phyloP scores from a whole-genome alignment of 92 coral and sea anemone species.

The Heliopora coerulea region DNA sequence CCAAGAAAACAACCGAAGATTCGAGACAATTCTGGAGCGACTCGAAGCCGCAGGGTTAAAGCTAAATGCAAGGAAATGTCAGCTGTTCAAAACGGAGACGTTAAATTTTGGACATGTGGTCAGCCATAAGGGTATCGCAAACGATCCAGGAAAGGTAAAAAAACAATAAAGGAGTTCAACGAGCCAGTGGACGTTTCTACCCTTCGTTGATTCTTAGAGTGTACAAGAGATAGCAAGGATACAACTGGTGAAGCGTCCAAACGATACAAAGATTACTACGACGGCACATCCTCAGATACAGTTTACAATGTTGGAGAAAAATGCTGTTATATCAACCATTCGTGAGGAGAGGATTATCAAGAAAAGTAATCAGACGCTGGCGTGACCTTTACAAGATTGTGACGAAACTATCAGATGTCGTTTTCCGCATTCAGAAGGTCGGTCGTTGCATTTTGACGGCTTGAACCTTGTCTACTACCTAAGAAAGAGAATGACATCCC shows the following conservation, averaged over 20 bases:
- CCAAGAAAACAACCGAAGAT: conserved; percentile 44
- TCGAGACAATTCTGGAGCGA: conserved; percentile 31
- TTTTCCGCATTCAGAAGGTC: conserved; percentile 5
- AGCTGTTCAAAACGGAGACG: conserved; percentile 7
- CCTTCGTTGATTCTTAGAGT: conserved; percentile 46
- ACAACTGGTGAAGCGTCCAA: background rate
- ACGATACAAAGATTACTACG: conserved; percentile 35
- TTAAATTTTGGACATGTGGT: conserved; percentile 41
- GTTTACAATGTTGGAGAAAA: conserved; percentile 10
- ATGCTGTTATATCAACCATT: conserved; percentile 18
- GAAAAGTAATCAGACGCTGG: conserved; percentile 2
- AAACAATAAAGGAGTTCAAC: conserved; percentile 39
- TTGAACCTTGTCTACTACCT: conserved; percentile 1
- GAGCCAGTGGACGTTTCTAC: conserved; percentile 20
- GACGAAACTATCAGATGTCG: conserved; percentile 11
- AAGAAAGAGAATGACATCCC: too few species aligned
- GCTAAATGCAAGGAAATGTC: conserved; percentile 49
- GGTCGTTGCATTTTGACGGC: background rate
- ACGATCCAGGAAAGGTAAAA: conserved; percentile 54
- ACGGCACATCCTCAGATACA: background rate
- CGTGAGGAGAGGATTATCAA: conserved; percentile 1
- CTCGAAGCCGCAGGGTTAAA: conserved; percentile 47
- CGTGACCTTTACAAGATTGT: conserved; percentile 1
- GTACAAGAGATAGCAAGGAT: background rate
- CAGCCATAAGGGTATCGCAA: conserved; percentile 37